Percentiles rank a stretch among this genome's conserved stretches.
Evolutionary conservation across 2,888 invertebrate genomes (phyloP).

Genomic region (Eledone cirrhosa): DNA sequence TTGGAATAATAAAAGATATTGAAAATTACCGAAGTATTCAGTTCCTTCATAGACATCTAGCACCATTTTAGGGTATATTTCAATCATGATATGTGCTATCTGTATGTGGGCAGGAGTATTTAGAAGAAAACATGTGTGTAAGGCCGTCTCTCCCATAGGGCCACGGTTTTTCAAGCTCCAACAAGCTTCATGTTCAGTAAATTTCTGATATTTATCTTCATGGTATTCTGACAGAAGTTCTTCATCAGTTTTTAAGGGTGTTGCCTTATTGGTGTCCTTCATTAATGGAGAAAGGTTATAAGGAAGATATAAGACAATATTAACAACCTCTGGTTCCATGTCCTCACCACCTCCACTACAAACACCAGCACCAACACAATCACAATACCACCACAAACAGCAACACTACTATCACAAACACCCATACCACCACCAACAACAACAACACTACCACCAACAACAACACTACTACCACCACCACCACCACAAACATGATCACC

Average conservation of each 20-base stretch:
- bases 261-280: background rate
- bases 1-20: no score
- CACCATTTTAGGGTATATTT: conserved; percentile 89
- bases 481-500: no score
- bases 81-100: conserved; percentile 87
- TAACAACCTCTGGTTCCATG: no score
- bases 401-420: no score
- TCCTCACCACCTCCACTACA: no score
- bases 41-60: conserved; percentile 96
- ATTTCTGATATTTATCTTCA: conserved; percentile 51
- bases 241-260: conserved; percentile 37
- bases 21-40: conserved; percentile 84
- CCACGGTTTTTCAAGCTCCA: conserved; percentile 98
- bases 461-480: no score
- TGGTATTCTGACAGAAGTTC: conserved; percentile 47
- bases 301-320: no score
- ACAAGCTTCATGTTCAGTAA: conserved; percentile 76
- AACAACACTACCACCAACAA: no score
- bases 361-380: no score
- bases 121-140: conserved; percentile 94
- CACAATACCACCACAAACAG: no score
- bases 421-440: no score
- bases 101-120: conserved; percentile 85
- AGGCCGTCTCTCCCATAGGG: conserved; percentile 90
- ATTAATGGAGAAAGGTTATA: background rate